Evolutionary conservation across 2,113 vertebrate species (phyloP).

Genomic region (Ailurus styani): DNA sequence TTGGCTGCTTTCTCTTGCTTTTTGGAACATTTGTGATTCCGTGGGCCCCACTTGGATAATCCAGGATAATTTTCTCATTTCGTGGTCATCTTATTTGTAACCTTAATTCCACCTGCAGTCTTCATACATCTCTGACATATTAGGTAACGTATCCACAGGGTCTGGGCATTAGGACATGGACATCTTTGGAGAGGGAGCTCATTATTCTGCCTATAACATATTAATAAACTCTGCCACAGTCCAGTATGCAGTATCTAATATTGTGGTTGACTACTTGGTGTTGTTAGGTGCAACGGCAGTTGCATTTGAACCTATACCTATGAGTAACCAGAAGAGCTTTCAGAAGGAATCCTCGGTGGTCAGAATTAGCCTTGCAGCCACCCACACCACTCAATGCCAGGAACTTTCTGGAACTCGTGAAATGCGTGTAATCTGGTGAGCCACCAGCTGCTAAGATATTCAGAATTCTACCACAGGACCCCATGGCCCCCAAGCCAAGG

Average conservation of each 20-base stretch:
- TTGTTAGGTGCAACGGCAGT: neutral
- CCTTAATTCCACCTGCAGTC: too few relatives aligned
- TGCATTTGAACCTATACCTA: neutral
- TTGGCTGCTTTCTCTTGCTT: neutral
- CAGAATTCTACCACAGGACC: neutral
- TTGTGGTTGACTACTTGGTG: neutral
- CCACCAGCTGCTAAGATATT: neutral
- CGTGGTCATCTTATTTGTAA: neutral
- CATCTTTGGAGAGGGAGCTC: neutral
- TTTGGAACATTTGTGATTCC: neutral
- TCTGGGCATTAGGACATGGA: neutral
- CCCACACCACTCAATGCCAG: too few relatives aligned
- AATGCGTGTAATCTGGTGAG: neutral
- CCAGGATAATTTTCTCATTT: neutral
- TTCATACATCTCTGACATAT: neutral
- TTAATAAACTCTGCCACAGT: neutral
- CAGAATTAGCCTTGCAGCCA: neutral
- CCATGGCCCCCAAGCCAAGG: rapidly evolving
- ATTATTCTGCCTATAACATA: neutral
- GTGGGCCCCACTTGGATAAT: neutral
- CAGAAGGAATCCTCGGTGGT: neutral
- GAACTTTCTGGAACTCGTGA: neutral
- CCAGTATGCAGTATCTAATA: too few relatives aligned
- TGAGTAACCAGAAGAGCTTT: neutral
- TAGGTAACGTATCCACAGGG: rapidly evolving